Base-by-base conservation (phyloP, 1,140 invertebrate species). In the Nilaparvata lugens region DNA sequence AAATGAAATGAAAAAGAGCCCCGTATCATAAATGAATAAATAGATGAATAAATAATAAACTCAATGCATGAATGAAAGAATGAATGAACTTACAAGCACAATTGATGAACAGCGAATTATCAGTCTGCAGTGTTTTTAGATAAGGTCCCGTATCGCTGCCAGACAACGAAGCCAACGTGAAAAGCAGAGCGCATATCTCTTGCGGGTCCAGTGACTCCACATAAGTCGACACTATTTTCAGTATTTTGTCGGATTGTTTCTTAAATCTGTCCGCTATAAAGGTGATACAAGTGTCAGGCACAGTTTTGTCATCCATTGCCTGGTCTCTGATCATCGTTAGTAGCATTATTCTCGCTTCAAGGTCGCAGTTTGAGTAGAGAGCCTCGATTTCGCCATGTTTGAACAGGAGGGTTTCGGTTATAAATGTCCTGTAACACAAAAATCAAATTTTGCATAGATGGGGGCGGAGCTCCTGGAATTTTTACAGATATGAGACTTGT, bases 41-140 rank as follows among this genome's bases (percentile, higher is more conserved):
- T n/a, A n/a, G n/a, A n/a, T n/a, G n/a, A n/a, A n/a, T n/a, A n/a
- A n/a, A n/a, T n/a, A n/a, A n/a, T n/a, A n/a, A n/a, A n/a, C n/a
- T n/a, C n/a, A n/a, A n/a, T n/a, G n/a, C n/a, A n/a, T n/a, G n/a
- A n/a, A n/a, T n/a, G n/a, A n/a, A n/a, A n/a, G n/a, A n/a, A n/a
- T 54, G 23, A 25, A 53, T 16, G 16, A 25, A 55, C 53, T 61
- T 19, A 62, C 60, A 62, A 23, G 60, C 45, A 62, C 60, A 62
- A 51, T 62, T 57, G 23, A 62, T 62, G 43, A 62, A 57, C n/a
- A 62, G 42, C n/a, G 28, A 48, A 1, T 23, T 7, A 52, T 57
- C 38, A 1, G n/a, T 16, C 21, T 62, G 60, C 13, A 62, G 24
- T 7, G 16, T 14, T 23, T 56, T 43, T 3, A 56, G n/a, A 52